These are phyloP conservation scores for Acanthoscelides obtectus DNA, from an alignment of 2,888 invertebrate species.

Conservation along the genomic window DNA sequence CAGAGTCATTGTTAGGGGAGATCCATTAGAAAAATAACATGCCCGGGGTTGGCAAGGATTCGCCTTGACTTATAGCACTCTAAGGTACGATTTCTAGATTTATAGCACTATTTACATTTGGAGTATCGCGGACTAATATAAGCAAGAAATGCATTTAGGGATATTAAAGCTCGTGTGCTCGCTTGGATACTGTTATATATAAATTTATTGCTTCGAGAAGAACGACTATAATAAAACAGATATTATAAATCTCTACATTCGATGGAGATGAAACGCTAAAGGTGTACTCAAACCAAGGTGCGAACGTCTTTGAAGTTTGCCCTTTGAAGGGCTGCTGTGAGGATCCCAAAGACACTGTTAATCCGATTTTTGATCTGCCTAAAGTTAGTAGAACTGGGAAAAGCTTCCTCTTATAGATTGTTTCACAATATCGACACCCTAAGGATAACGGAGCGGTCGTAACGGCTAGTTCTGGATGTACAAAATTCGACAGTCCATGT, in stretches of 20 bases:
- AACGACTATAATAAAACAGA: slow-evolving; percentile 5
- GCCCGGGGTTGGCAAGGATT: slow-evolving; percentile 21
- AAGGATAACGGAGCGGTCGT: too few species aligned
- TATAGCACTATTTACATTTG: slow-evolving; percentile 29
- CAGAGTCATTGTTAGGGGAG: slow-evolving; percentile 1
- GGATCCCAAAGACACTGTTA: too few species aligned
- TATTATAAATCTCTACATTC: slow-evolving; percentile 5
- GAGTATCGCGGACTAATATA: slow-evolving; percentile 16
- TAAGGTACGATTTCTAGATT: slow-evolving; percentile 29
- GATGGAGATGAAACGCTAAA: neutral
- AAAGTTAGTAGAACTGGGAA: too few species aligned
- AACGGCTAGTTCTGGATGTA: too few species aligned
- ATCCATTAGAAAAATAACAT: slow-evolving; percentile 29
- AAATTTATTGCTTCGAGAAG: slow-evolving; percentile 7
- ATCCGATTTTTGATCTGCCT: too few species aligned
- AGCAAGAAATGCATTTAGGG: slow-evolving; percentile 17
- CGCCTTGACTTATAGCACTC: slow-evolving; percentile 26
- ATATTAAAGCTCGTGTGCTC: slow-evolving; percentile 16
- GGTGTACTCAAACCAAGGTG: too few species aligned
- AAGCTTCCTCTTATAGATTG: too few species aligned
- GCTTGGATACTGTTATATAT: slow-evolving; percentile 4
- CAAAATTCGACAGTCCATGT: too few species aligned
- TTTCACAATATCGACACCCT: too few species aligned
- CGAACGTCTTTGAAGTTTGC: too few species aligned
- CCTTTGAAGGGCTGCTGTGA: too few species aligned